Percentiles rank a stretch among this genome's conserved stretches.
phyloP scores from a whole-genome alignment of 2,888 invertebrate species.

The Dromius quadrimaculatus region DNA sequence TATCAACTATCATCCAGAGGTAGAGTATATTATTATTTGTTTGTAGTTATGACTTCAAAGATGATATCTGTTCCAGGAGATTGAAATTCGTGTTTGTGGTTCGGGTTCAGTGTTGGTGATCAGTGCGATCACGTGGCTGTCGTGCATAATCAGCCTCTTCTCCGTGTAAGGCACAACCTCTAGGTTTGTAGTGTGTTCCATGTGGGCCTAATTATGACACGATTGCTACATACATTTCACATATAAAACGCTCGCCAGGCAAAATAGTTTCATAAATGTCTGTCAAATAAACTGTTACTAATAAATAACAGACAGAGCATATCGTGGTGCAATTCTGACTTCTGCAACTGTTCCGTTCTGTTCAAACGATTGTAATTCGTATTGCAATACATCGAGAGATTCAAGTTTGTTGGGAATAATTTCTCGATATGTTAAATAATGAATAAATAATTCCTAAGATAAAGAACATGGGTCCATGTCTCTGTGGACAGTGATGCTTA shows the following conservation, averaged over 20 bases:
- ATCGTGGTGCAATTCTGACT: conserved; percentile 13
- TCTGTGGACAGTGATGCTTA: conserved; percentile 52
- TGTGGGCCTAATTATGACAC: conserved; percentile 55
- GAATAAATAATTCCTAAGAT: conserved; percentile 48
- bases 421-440: conserved; percentile 44
- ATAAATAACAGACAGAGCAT: conserved; percentile 20
- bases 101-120: conserved; percentile 62
- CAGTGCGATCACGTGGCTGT: conserved; percentile 54
- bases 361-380: conserved; percentile 32
- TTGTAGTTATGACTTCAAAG: conserved; percentile 28
- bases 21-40: conserved; percentile 61
- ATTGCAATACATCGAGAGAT: conserved; percentile 41
- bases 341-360: conserved; percentile 33
- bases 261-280: conserved; percentile 4
- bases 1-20: conserved; percentile 91
- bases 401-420: conserved; percentile 32
- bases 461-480: conserved; percentile 51
- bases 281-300: conserved; percentile 26
- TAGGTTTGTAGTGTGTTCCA: conserved; percentile 51
- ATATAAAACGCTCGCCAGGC: conserved; percentile 2
- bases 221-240: conserved; percentile 33
- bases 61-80: conserved; percentile 72
- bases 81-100: conserved; percentile 76
- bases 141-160: conserved; percentile 39
- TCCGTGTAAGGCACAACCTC: conserved; percentile 17